phyloP scores from a whole-genome alignment of 2,888 invertebrate species.

The Phytoseiulus persimilis region DNA sequence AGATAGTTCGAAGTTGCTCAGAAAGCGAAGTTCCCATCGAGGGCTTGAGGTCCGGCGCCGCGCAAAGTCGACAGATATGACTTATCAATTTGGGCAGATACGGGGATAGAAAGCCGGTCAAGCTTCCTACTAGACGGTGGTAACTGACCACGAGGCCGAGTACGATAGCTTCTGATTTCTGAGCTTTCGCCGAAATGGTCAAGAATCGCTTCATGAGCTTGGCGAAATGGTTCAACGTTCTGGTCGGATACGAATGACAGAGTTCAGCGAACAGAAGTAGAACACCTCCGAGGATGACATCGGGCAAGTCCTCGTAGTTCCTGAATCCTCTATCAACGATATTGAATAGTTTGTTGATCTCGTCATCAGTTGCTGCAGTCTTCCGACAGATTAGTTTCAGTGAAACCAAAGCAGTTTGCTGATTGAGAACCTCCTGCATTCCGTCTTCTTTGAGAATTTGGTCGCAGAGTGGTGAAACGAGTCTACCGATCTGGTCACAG shows the following conservation, averaged over 20 bases:
- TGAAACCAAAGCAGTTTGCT: constrained; percentile 72
- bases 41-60: constrained; percentile 39
- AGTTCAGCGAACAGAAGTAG: constrained; percentile 61
- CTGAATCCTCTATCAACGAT: constrained; percentile 6
- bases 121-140: constrained; percentile 69
- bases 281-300: background rate
- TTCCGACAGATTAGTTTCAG: constrained; percentile 71
- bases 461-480: constrained; percentile 17
- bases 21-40: constrained; percentile 40
- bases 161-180: constrained; percentile 51
- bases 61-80: constrained; percentile 40
- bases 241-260: constrained; percentile 64
- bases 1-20: constrained; percentile 47
- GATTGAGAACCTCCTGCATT: constrained; percentile 62
- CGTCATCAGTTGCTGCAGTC: constrained; percentile 58
- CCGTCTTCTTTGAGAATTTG: constrained; percentile 48
- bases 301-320: background rate
- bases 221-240: constrained; percentile 65
- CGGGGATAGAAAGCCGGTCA: constrained; percentile 74
- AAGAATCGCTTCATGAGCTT: constrained; percentile 63
- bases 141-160: constrained; percentile 68
- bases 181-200: constrained; percentile 39
- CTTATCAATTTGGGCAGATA: constrained; percentile 56
- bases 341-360: constrained; percentile 32
- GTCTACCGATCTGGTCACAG: background rate